Evolutionary conservation across 2,888 invertebrate genomes (phyloP), one percentile per base, ranked within the genome.

Genomic region (Agrotis segetum): DNA sequence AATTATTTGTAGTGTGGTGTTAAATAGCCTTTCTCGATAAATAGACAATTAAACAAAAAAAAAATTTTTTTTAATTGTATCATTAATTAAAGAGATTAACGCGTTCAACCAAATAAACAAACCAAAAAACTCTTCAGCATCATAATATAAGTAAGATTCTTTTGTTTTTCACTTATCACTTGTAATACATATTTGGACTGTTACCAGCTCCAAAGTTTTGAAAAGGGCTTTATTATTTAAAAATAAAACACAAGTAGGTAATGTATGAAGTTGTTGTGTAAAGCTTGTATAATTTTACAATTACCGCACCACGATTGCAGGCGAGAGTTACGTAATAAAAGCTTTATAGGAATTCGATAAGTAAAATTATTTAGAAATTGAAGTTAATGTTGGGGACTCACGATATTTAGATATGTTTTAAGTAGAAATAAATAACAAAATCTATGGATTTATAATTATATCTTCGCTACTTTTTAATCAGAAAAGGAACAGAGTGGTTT

Each of bases 201-300:
- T 40, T n/a, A 59, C 34, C 71, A 71, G 29, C 52, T 17, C 1
- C 9, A 6, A 64, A 24, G 40, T n/a, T n/a, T 61, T 64, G 52
- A 52, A 66, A 69, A 63, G 59, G 60, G 53, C 34, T 66, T 75
- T 69, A 68, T 53, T 60, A 64, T 60, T 40, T 40, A 40, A 40
- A 40, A 40, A 40, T 40, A 11, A 79, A 79, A 56, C 65, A 73
- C 66, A 67, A 71, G 53, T 64, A 60, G 56, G 34, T 56, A 56
- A 68, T 70, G 59, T 62, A 82, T 63, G 58, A 67, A 71, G 67
- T 4, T 11, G 74, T 65, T 68, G 71, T 53, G 76, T 68, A 71
- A 63, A 64, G 46, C 47, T 77, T 81, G 74, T 77, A 82, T 80
- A 73, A 82, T 82, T 82, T 63, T 70, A 67, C 76, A 81, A 79